Evolutionary conservation across 2,797 vertebrate species (phyloP), one percentile per base, ranked within the genome.

Genomic region (Hafferia zeledoni): DNA sequence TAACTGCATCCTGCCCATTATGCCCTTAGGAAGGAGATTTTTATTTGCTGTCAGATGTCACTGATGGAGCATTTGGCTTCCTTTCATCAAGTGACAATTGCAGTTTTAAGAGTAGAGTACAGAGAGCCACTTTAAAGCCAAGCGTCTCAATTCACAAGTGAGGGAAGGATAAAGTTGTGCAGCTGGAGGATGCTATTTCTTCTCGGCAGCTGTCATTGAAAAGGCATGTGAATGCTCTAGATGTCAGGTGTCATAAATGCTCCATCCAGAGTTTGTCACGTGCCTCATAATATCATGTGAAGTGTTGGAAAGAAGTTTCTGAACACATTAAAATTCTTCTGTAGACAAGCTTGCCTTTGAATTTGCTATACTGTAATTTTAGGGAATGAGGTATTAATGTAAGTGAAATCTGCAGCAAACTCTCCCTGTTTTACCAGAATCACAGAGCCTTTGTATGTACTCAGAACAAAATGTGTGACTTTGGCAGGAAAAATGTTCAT

Each of bases 181-280:
- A 98, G 97, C 97, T 98, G 97, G 97, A 96, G 97, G 93, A 97
- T 97, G 97, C 96, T 96, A 96, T 92, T 97, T 98, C 97, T 97
- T 97, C 93, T 92, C 17, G 1, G 92, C 97, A 98, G 97, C 97
- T 97, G 97, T 97, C 95, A 93, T 15, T 97, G 96, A 97, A 98
- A 96, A 97, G 94, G 90, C 97, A 94, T 68, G 77, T 94, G 95
- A 94, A 96, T 93, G 94, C 95, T 96, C 76, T 94, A 96, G 96
- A 97, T 92, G 95, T 97, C 97, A 96, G 97, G 94, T 96, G 97
- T 97, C 96, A 96, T 91, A 89, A 97, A 91, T 94, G 88, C 92
- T 91, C 70, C 90, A 94, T 97, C 91, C 91, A 97, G 92, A 94
- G 92, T 94, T 95, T 97, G 90, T 93, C 96, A 71, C 14, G 16